phyloP scores from a whole-genome alignment of 2,113 vertebrate genomes.

The Gorilla gorilla region DNA sequence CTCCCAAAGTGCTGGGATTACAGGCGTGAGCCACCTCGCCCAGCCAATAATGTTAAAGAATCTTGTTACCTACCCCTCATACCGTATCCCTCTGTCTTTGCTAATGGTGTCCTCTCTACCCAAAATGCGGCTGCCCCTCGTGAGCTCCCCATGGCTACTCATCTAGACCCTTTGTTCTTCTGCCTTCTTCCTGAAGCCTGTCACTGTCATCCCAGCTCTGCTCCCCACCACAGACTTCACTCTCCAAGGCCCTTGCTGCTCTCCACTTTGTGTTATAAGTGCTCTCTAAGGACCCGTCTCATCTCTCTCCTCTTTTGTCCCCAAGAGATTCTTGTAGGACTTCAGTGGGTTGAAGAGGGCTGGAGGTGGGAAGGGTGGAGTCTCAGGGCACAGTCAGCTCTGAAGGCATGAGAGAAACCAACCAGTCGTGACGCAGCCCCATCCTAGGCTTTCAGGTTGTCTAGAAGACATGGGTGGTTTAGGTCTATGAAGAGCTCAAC shows the following conservation, averaged over 20 bases:
- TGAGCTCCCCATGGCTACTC: background rate
- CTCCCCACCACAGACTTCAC: background rate
- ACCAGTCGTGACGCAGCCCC: rapidly evolving
- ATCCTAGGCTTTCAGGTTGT: background rate
- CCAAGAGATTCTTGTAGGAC: background rate
- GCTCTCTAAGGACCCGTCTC: background rate
- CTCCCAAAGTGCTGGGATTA: no score
- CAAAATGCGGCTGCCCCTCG: background rate
- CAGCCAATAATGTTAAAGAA: rapidly evolving
- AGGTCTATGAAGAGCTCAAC: background rate
- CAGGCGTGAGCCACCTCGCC: no score
- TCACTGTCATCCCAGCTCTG: background rate
- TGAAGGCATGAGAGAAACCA: rapidly evolving
- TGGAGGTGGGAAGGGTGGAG: background rate
- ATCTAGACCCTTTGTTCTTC: background rate
- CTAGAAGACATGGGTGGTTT: background rate
- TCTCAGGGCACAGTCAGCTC: background rate
- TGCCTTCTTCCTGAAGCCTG: background rate
- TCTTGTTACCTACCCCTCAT: background rate
- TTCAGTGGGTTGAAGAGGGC: no score
- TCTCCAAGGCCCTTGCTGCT: background rate
- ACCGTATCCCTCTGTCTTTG: background rate
- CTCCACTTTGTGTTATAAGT: background rate
- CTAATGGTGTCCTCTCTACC: background rate
- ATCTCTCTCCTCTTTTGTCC: background rate